Evolutionary conservation across 2,888 invertebrate genomes (phyloP), one percentile per base, ranked within the genome.

Genomic region (Leucophenga maculata): DNA sequence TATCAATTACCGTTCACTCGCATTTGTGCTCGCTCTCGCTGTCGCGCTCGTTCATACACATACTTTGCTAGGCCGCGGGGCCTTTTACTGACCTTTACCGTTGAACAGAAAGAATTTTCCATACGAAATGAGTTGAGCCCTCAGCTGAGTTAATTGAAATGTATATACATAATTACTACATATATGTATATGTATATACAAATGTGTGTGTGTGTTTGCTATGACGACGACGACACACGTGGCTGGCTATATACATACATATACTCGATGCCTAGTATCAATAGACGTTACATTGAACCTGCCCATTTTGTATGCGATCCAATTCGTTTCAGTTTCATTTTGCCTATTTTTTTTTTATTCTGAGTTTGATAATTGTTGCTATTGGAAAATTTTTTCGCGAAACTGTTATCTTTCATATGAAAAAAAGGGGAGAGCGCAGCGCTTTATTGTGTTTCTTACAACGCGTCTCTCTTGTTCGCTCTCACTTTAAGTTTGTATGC

Each of bases 51-150:
- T 39, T 39, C 32, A 32, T 32, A 6, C 8, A 8, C 32, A 6
- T 39, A 26, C 26, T 22, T 9, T 4, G 55, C 55, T 32, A 59
- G 32, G 32, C 39, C 31, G 16, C 59, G 59, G 32, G 59, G 59
- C 59, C 59, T 32, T 26, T 32, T n/a, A 59, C 59, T 59, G 59
- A 59, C 59, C 59, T 59, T 59, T 59, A 59, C 31, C 39, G 59
- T 26, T 32, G 16, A 11, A 39, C 39, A 39, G 11, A 39, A 39
- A 39, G 39, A 39, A 39, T 39, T 39, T 39, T 39, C 39, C 39
- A 39, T 31, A 18, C 3, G n/a, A 59, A 59, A 31, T 59, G 59
- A 31, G 59, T 59, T 59, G 59, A 39, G 39, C 59, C 11, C 59
- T 59, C 55, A 55, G 22, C 55, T 55, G 55, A 55, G 22, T 55